A percentile compares a stretch with the other conserved stretches of the same genome.
These are phyloP conservation scores for Plectropomus leopardus DNA, from an alignment of 2,113 vertebrate genomes.

Conservation along the genomic window DNA sequence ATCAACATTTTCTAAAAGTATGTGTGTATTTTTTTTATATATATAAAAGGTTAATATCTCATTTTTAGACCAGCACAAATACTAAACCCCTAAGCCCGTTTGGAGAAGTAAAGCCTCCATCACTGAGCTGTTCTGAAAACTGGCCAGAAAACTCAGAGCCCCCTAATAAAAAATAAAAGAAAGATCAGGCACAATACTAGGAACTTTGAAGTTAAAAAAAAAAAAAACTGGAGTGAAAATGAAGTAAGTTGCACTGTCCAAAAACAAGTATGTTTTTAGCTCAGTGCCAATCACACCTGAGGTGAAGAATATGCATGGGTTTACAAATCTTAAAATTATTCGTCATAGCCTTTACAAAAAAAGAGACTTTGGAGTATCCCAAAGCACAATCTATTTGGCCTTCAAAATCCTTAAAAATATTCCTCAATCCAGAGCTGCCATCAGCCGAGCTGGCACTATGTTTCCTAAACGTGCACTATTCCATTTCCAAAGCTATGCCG, in stretches of 20 bases:
- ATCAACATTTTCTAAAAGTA: background rate
- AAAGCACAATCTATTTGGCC: slow-evolving; percentile 40
- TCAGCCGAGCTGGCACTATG: slow-evolving; percentile 28
- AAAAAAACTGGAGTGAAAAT: slow-evolving; percentile 32
- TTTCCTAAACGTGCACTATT: slow-evolving; percentile 52
- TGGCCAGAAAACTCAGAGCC: slow-evolving; percentile 47
- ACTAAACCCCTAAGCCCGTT: slow-evolving; percentile 16
- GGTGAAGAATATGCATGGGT: slow-evolving; percentile 6
- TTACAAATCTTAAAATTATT: slow-evolving; percentile 25
- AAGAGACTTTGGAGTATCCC: background rate
- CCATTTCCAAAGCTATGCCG: slow-evolving; percentile 46
- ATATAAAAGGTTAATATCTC: slow-evolving; percentile 10
- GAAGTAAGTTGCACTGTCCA: slow-evolving; percentile 21
- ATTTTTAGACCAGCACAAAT: slow-evolving; percentile 33
- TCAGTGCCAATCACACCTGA: slow-evolving; percentile 27
- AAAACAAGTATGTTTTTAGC: no score
- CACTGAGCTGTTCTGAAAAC: slow-evolving; percentile 43
- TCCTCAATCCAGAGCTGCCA: background rate
- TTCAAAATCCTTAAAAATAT: slow-evolving; percentile 50
- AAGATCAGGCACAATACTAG: slow-evolving; percentile 27
- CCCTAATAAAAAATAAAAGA: slow-evolving; percentile 21
- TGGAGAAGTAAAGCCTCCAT: slow-evolving; percentile 29
- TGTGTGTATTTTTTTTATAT: slow-evolving; percentile 2
- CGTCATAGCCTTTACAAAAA: slow-evolving; percentile 8
- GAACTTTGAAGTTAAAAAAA: slow-evolving; percentile 41